Conservation (phyloP, 2,888 invertebrate genomes). For the Eilema griseolum region DNA sequence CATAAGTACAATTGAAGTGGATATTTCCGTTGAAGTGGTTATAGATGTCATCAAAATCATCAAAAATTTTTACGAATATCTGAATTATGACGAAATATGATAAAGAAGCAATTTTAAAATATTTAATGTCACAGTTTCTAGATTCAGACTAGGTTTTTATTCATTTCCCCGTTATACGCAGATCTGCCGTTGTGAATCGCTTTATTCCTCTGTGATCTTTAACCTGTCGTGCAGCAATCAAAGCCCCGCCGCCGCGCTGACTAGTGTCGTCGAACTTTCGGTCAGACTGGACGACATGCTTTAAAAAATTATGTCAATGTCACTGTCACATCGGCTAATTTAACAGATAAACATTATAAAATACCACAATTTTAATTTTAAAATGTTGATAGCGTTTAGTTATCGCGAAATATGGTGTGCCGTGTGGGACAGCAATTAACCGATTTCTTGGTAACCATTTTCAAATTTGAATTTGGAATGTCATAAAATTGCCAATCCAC, state of each 20-base stretch:
- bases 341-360: neutral
- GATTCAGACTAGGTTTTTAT: neutral
- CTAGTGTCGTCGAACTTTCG: conserved; percentile 13
- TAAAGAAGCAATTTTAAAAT: neutral
- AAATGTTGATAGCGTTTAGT: neutral
- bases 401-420: neutral
- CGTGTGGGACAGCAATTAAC: neutral
- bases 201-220: conserved; percentile 12
- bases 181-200: neutral
- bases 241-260: conserved; percentile 13
- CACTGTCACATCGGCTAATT: neutral
- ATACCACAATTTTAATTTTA: neutral
- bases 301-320: conserved; percentile 8
- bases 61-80: neutral
- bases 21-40: no score
- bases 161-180: neutral
- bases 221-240: conserved; percentile 12
- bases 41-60: no score
- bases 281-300: neutral
- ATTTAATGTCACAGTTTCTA: neutral
- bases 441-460: neutral
- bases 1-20: no score
- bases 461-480: neutral
- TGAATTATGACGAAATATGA: no score
- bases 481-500: neutral